Base-by-base conservation (phyloP, 2,888 invertebrate species). In the Tachystola acroxantha region DNA sequence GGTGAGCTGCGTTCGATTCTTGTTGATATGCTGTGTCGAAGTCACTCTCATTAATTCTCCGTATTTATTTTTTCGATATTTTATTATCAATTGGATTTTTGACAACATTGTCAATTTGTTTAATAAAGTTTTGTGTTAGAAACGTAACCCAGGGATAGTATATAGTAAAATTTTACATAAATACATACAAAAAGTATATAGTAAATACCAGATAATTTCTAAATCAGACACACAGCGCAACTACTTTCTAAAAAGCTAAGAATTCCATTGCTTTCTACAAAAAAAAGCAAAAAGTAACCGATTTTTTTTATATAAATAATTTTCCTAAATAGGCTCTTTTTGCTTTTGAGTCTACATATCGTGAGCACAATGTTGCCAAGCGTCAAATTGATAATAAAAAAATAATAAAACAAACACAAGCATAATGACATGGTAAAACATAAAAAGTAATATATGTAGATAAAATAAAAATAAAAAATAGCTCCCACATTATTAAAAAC, bases 341-440 rank as follows among this genome's bases (percentile, higher is more conserved):
- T 70, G 73, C 79, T 77, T 79, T 75, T 59, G 46, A 49, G 52
- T 52, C 46, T 49, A 60, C 45, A 53, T 46, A 9, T 22, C 10
- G 80, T 84, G 85, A 86, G 84, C 85, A 84, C 85, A 86, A 85
- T 86, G 86, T 86, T 86, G 86, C 86, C 86, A 86, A 85, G 84
- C 86, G 68, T 81, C 85, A 77, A 85, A 85, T 85, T 86, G 85
- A 86, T 85, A 85, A 85, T 84, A 84, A 82, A 77, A 82, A 77
- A 50, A 74, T 31, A 36, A 32, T 53, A 75, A 70, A 74, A 80
- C 78, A 81, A 78, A 80, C 81, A 84, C 79, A 85, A 81, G 82
- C 85, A 85, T 4, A 25, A 25, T 27, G 27, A 27, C 75, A 79
- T 61, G 52, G 58, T 60, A 64, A n/a, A n/a, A n/a, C n/a, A n/a